Conservation (phyloP, 2,888 invertebrate genomes). For the Drepana falcataria region DNA sequence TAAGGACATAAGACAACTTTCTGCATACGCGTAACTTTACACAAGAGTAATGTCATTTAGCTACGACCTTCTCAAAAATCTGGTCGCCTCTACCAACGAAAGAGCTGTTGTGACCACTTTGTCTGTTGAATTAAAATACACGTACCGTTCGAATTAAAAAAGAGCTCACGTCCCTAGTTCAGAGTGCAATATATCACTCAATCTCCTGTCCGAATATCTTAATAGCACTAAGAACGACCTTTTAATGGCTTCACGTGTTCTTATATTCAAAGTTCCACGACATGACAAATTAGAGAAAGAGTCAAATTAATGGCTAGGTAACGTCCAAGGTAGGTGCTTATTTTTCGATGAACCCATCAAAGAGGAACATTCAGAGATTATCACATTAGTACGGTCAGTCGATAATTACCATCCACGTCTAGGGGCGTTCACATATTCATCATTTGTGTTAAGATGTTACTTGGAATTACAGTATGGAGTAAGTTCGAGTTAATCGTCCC, state of each 20-base stretch:
- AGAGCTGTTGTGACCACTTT: no score
- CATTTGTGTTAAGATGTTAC: constrained; percentile 74
- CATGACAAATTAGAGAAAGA: constrained; percentile 36
- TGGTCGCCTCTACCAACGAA: no score
- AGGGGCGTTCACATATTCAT: constrained; percentile 72
- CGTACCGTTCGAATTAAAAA: no score
- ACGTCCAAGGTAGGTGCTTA: constrained; percentile 23
- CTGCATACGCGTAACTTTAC: no score
- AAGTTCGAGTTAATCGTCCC: constrained; percentile 48
- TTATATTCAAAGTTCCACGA: neutral
- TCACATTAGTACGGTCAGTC: constrained; percentile 58
- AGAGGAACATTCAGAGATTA: constrained; percentile 60
- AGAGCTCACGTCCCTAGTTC: no score
- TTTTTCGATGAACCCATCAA: constrained; percentile 69
- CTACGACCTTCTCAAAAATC: no score
- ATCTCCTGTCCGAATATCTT: neutral
- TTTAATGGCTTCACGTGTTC: neutral
- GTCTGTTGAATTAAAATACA: no score
- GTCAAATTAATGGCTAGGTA: constrained; percentile 47
- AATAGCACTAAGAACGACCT: neutral
- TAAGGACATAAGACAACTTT: no score
- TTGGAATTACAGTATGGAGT: constrained; percentile 44
- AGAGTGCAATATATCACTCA: neutral
- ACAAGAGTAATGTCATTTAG: no score
- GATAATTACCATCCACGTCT: constrained; percentile 64